Base-by-base conservation (phyloP, 1,140 invertebrate genomes). In the Brachionus rotundiformis region DNA sequence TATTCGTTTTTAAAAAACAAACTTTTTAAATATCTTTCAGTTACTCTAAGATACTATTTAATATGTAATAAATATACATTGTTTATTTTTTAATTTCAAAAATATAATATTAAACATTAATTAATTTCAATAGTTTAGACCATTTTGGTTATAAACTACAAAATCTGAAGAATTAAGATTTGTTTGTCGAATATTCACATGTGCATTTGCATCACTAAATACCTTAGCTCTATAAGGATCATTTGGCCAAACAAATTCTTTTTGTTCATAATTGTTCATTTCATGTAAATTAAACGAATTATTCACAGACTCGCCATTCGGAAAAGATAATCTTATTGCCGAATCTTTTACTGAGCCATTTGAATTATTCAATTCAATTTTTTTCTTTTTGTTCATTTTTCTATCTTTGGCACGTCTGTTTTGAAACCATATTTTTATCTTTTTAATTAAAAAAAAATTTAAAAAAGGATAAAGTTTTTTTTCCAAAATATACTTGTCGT, bases 401-500 rank as follows among this genome's bases (percentile, higher is more conserved):
- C 81, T 63, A 25, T 82, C 81, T 73, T 82, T 82, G 0, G 81
- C 81, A n/a, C 81, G 61, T 71, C 81, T 59, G 49, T 82, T 82
- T 47, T 82, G 81, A 73, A 82, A 82, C 81, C 81, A 82, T 29
- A 82, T 82, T 54, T 82, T 82, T 29, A 82, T 82, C 81, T 82
- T 47, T n/a, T n/a, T n/a, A n/a, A n/a, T n/a, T n/a, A n/a, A n/a
- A 76, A 77, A 75, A 29, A 80, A 31, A 41, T 11, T 13, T 11
- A 29, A 27, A 19, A 11, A 47, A 41, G 23, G 1, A 29, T 47
- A 27, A 82, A 8, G 29, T 81, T 8, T 25, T 49, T 49, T 39
- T 76, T 75, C 4, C 16, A 44, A n/a, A 27, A 3, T 23, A n/a
- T 86, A 96, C 94, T 91, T 98, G 96, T 87, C 96, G 89, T 87